Evolutionary conservation across 2,888 invertebrate genomes (phyloP).

Genomic region (Thymelicus lineola): DNA sequence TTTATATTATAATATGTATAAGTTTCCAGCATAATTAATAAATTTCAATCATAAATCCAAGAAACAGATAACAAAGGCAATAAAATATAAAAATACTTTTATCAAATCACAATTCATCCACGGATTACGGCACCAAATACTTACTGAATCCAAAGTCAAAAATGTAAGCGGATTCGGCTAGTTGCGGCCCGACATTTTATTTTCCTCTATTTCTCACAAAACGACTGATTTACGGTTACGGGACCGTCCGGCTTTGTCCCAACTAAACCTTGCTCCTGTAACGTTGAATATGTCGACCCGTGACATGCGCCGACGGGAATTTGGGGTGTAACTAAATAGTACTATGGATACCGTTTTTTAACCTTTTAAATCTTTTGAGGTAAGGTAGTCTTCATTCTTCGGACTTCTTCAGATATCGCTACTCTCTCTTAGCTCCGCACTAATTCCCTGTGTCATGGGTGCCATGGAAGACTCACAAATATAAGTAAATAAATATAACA

Average conservation of each 20-base stretch:
- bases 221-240: conserved; percentile 78
- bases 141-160: conserved; percentile 28
- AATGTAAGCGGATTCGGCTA: conserved; percentile 48
- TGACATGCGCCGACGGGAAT: conserved; percentile 27
- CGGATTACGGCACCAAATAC: conserved; percentile 4
- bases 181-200: conserved; percentile 57
- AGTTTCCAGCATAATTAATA: too few relatives aligned
- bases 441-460: too few relatives aligned
- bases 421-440: too few relatives aligned
- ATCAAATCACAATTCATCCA: background rate
- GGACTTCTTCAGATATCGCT: too few relatives aligned
- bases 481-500: too few relatives aligned
- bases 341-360: background rate
- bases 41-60: too few relatives aligned
- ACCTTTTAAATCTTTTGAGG: background rate
- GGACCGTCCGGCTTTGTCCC: conserved; percentile 48
- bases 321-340: background rate
- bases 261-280: conserved; percentile 41
- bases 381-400: too few relatives aligned
- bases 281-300: conserved; percentile 27
- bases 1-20: too few relatives aligned
- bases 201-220: conserved; percentile 72
- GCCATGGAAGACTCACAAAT: too few relatives aligned
- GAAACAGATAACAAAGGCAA: background rate
- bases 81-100: background rate